A percentile compares a stretch with the other conserved stretches of the same genome.
Evolutionary conservation across 2,113 vertebrate genomes (phyloP).

Genomic region (Myrmecophaga tridactyla): DNA sequence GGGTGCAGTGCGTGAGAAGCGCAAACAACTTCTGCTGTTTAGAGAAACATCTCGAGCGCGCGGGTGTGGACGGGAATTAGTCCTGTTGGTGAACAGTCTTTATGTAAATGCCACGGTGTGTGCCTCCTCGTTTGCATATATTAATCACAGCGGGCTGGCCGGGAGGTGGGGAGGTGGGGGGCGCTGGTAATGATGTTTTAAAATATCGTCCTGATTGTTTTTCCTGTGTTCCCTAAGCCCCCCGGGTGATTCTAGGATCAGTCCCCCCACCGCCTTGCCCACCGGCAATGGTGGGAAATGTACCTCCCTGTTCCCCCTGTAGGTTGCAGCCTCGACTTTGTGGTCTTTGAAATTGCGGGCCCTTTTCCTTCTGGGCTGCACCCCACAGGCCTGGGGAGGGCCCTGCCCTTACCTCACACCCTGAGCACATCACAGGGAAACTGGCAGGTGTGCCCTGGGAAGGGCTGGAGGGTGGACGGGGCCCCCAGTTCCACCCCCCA

Average conservation of each 20-base stretch:
- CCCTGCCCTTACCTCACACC: no score
- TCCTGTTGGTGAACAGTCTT: neutral
- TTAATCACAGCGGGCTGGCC: neutral
- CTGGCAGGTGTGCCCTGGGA: accelerated
- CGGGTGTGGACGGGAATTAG: neutral
- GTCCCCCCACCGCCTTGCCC: accelerated
- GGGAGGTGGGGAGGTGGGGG: no score
- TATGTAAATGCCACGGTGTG: neutral
- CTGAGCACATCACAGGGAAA: accelerated
- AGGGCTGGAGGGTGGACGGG: no score
- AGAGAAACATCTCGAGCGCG: conserved; percentile 5
- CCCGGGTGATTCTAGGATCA: neutral
- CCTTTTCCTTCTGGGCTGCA: no score
- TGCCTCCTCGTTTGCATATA: neutral
- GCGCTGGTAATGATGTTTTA: neutral
- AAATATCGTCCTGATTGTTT: neutral
- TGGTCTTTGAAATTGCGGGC: neutral
- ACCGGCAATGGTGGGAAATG: neutral
- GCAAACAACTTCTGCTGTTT: conserved; percentile 57
- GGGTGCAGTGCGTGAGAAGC: neutral
- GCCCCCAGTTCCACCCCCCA: no score
- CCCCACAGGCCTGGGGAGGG: no score
- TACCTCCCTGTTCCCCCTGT: neutral
- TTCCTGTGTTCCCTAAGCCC: neutral
- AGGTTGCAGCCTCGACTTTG: no score